Evolutionary conservation across 1,140 invertebrate genomes (phyloP), one percentile per base, ranked within the genome.

Genomic region (Nylanderia fulva): DNA sequence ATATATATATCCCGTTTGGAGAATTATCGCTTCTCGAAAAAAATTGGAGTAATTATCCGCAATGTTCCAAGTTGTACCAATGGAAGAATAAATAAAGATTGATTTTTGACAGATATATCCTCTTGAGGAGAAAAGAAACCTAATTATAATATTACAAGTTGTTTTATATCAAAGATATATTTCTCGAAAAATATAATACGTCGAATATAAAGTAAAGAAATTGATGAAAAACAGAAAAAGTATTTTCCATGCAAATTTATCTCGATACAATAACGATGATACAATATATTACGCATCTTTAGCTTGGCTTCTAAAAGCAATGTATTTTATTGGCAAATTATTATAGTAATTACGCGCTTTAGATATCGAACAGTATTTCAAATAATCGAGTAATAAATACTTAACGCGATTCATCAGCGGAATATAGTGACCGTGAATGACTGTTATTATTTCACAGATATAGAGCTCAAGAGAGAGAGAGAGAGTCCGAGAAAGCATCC

Each of bases 401-500:
- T 15, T 48, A 13, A 54, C 1, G 29, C 61, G 61, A 68, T 69
- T 8, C 24, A 58, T 11, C 42, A 80, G n/a, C 45, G 63, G 2
- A 15, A 13, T 52, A 18, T 7, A 4, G 21, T 71, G 68, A 64
- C 42, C 24, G 13, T 60, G 13, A 77, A 52, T 36, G 2, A 45
- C 27, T 68, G n/a, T 42, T 80, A 84, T 84, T 42, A 61, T 82
- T 74, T 48, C 48, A 33, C 54, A 29, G 21, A 36, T 63, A 33
- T 39, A 27, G n/a, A n/a, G 27, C 18, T 45, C 27, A 3, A 1
- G 29, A 33, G 29, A 33, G 29, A 1, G 29, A 33, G 29, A 33
- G 71, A 45, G 42, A 76, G 42, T 58, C 75, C 56, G 58, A 68
- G 72, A 36, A 79, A 56, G 52, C 60, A 18, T 42, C 60, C 48